Base-by-base conservation (phyloP, 2,888 invertebrate genomes). In the Pammene fasciana region DNA sequence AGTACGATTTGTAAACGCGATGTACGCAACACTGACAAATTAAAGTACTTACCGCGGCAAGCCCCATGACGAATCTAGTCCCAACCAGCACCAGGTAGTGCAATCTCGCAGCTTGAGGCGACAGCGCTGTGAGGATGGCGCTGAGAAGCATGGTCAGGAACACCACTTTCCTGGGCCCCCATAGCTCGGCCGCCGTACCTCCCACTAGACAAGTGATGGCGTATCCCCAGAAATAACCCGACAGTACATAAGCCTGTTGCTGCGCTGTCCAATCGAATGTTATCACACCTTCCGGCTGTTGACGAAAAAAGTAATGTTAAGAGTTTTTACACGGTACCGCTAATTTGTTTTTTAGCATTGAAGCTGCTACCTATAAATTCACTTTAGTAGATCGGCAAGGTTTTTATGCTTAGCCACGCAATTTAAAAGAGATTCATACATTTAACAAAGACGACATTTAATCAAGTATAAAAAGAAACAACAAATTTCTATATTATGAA, bases 131-230 rank as follows among this genome's bases (percentile, higher is more conserved):
- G 14, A 95, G 83, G 3, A 94, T 71, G 0, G 93, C 94, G 59
- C 92, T 88, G 38, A 94, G 77, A 11, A 94, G 73, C 85, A 94
- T 93, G 0, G 94, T 93, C 64, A 93, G 86, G 43, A 94, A 94
- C 2, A 95, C 93, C 55, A 94, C 92, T 72, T 90, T 89, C 36
- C 94, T 87, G 0, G 94, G 93, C 0, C 95, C 95, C 82, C 95
- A 94, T 78, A 93, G 86, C 86, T 95, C 95, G 0, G 95, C 95
- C 10, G 95, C 82, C 0, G 94, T 93, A 0, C 95, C 96, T 0
- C 93, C 90, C 0, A 95, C 93, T 66, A 95, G 83, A 43, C 94
- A 94, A 0, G 95, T 94, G 57, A 95, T 83, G 66, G 95, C 93
- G 78, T 95, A 95, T 4, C 92, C 92, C 92, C 92, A 92, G 79